Evolutionary conservation across 2,113 vertebrate genomes (phyloP).

Genomic region (Sialia sialis): DNA sequence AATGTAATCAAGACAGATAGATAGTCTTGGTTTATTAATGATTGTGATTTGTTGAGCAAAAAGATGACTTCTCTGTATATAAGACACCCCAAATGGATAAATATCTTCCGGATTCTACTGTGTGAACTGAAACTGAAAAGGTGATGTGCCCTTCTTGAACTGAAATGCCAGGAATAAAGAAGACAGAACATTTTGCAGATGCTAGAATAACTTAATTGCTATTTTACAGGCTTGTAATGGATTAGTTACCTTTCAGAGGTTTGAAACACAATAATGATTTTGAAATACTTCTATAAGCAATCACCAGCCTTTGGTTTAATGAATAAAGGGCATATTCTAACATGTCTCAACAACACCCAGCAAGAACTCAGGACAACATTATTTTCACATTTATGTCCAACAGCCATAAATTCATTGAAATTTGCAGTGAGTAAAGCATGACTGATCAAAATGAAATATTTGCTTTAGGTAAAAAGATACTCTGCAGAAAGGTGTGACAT

Average conservation of each 20-base stretch:
- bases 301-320: neutral
- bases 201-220: neutral
- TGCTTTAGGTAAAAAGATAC: neutral
- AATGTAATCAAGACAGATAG: neutral
- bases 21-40: neutral
- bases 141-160: neutral
- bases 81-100: neutral
- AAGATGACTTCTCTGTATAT: neutral
- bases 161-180: neutral
- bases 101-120: neutral
- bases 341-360: neutral
- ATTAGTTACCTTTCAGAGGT: neutral
- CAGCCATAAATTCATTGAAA: neutral
- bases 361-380: neutral
- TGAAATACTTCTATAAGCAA: neutral
- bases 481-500: neutral
- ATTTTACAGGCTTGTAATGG: neutral
- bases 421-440: neutral
- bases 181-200: neutral
- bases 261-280: neutral
- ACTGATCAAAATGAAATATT: neutral
- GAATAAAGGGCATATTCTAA: fast-evolving
- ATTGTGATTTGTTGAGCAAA: neutral
- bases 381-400: neutral
- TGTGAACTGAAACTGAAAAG: neutral